Evolutionary conservation across 2,888 invertebrate genomes (phyloP), one percentile per base, ranked within the genome.

Genomic region (Willowsia nigromaculata): DNA sequence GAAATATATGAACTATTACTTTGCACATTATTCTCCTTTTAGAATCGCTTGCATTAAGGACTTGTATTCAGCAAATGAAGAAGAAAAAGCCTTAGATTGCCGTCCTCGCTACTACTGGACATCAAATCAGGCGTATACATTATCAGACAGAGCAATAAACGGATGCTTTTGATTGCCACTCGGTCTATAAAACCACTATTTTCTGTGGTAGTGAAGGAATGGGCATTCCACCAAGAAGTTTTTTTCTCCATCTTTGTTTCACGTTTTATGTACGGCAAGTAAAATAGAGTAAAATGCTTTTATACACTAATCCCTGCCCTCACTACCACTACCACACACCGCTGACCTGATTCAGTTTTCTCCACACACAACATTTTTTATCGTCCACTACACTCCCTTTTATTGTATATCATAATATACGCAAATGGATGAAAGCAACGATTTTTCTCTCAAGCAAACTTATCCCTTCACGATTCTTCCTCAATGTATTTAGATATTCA

Each of bases 251-350:
- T 0, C 9, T 76, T 76, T 50, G 50, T 76, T 25, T 76, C 50
- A 15, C 1, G 47, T 47, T 76, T 47, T 27, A 47, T 50, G 30
- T 15, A 27, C 33, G 25, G 15, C 25, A 62, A n/a, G n/a, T n/a
- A n/a, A n/a, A n/a, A n/a, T n/a, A n/a, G 50, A 76, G 76, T 47
- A 15, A 76, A 76, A 50, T 76, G 76, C 76, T 30, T 76, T 76
- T 25, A 27, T 76, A 27, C 15, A 22, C 47, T 74, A 50, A 76
- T 76, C 50, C 27, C 27, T 27, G 27, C 37, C 7, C 40, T 47
- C 27, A 25, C 13, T 18, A 22, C 11, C 40, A 1, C 15, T 5
- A 40, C 68, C 40, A 18, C 27, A 50, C 47, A 47, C 76, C n/a
- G 27, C 25, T 50, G 76, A 76, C 76, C 47, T 76, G 30, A 76